Base-by-base conservation (phyloP, 2,113 vertebrate species). In the Indicator indicator region DNA sequence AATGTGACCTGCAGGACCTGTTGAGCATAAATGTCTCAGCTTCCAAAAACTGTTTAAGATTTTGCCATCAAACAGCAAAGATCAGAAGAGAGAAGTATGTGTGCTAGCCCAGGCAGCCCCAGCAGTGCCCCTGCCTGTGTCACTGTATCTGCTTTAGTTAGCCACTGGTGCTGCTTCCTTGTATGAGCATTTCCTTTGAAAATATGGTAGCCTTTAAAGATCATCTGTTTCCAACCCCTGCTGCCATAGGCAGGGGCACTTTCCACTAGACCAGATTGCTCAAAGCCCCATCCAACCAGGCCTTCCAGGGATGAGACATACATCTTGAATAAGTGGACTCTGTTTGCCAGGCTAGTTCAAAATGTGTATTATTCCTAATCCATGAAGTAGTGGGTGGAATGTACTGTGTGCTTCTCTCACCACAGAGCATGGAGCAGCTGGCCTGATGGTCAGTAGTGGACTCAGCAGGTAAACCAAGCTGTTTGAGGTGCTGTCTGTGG, bases 381-480 rank as follows among this genome's bases (percentile, higher is more conserved):
- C 60, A 23, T 40, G 12, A 63, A 58, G n/a, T 40, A 33, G 50
- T 7, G 48, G 36, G 32, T 20, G 82, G 65, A 69, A 52, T 59
- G 63, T 78, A 44, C 40, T 20, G 28, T 28, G 36, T 32, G 4
- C 56, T 46, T 52, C 55, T 74, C 50, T 3, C 30, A 15, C 16
- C 20, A 9, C 1, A 36, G 36, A 36, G 2, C 18, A 30, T 27
- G 30, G 73, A 78, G 60, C 36, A 33, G 55, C 26, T 55, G 52
- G 28, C 63, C 24, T 27, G 65, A 48, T 38, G n/a, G 48, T n/a
- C 30, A 28, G n/a, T 17, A 33, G 17, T 42, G 48, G 48, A 62
- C 46, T 20, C 0, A 3, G 13, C 33, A 63, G 48, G 23, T 5
- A 27, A 38, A 33, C 11, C 0, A 0, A 1, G 5, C 59, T 30